Evolutionary conservation across 2,888 invertebrate species (phyloP).

Genomic region (Philonicus albiceps): DNA sequence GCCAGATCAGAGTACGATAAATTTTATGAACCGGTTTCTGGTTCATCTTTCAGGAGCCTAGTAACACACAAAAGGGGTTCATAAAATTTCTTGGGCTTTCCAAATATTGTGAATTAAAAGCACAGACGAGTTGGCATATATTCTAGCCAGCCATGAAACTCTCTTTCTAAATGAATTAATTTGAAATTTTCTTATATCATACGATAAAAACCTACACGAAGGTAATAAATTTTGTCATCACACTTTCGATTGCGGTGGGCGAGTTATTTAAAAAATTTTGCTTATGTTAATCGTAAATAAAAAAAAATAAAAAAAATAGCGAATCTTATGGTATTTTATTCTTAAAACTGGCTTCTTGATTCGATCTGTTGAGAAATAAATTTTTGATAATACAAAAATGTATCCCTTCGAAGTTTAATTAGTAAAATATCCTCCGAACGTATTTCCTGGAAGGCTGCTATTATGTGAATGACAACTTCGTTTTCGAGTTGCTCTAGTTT

Average conservation of each 20-base stretch:
- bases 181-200: background rate
- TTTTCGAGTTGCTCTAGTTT: background rate
- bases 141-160: background rate
- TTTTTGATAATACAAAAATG: background rate
- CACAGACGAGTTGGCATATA: background rate
- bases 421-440: background rate
- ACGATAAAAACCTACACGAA: background rate
- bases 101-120: slow-evolving; percentile 11
- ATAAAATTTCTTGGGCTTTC: slow-evolving; percentile 14
- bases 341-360: background rate
- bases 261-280: background rate
- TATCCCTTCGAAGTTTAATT: background rate
- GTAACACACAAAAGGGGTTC: background rate
- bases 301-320: background rate
- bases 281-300: background rate
- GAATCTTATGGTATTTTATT: background rate
- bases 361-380: background rate
- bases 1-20: background rate
- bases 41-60: background rate
- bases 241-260: background rate
- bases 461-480: background rate
- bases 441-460: background rate
- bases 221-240: background rate
- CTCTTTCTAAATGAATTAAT: background rate
- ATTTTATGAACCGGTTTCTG: slow-evolving; percentile 10